phyloP scores from a whole-genome alignment of 2,797 vertebrate species.

The Borostomias antarcticus region DNA sequence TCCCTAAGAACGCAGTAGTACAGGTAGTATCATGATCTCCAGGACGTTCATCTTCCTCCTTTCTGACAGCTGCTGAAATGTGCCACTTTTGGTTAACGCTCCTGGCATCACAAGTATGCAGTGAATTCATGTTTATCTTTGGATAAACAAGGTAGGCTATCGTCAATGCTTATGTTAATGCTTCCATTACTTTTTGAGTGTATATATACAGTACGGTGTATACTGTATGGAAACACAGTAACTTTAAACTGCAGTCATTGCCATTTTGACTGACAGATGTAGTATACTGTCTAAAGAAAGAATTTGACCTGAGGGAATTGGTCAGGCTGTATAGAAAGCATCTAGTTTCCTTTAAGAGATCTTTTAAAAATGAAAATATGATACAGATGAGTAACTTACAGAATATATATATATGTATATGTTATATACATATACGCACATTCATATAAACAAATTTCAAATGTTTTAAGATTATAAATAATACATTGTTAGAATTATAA shows the following conservation, averaged over 20 bases:
- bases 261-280: constrained; percentile 14
- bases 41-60: constrained; percentile 19
- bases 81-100: too few species aligned
- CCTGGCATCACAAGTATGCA: background rate
- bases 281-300: constrained; percentile 8
- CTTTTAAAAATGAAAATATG: constrained; percentile 69
- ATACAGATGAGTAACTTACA: constrained; percentile 78
- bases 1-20: constrained; percentile 35
- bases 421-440: constrained; percentile 73
- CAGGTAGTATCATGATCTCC: too few species aligned
- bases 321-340: constrained; percentile 77
- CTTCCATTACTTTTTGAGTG: too few species aligned
- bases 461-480: constrained; percentile 82
- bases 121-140: background rate
- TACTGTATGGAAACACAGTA: too few species aligned
- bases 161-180: constrained; percentile 16
- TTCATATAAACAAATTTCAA: constrained; percentile 80
- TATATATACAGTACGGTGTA: too few species aligned
- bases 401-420: constrained; percentile 81
- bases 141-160: constrained; percentile 13
- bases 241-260: constrained; percentile 12
- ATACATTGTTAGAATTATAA: constrained; percentile 84
- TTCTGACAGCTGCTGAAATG: constrained; percentile 30
- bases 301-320: constrained; percentile 34
- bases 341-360: constrained; percentile 72